Percentiles rank a stretch among this genome's conserved stretches.
Conservation (phyloP, 2,888 invertebrate genomes). For the Elysia crispata region DNA sequence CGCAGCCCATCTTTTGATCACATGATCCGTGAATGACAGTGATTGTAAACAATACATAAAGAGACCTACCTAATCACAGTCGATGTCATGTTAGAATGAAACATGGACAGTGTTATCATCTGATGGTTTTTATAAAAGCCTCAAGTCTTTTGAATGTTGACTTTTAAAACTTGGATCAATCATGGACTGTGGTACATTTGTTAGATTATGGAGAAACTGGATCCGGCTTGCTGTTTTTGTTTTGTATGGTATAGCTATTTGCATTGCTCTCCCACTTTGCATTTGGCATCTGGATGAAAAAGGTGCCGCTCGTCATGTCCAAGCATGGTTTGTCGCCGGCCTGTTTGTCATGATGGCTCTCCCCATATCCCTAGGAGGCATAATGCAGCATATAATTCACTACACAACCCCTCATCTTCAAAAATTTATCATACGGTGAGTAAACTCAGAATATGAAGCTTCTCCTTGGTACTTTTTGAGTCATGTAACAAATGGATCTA, state of each 20-base stretch:
- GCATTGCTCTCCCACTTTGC: slow-evolving; percentile 90
- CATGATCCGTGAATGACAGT: too few relatives aligned
- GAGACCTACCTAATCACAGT: background rate
- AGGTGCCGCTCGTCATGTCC: slow-evolving; percentile 85
- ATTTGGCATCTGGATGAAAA: slow-evolving; percentile 88
- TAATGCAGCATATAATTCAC: slow-evolving; percentile 94
- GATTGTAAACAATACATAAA: too few relatives aligned
- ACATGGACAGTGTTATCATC: too few relatives aligned
- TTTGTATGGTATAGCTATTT: slow-evolving; percentile 87
- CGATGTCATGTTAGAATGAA: slow-evolving; percentile 49
- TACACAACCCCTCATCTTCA: slow-evolving; percentile 94
- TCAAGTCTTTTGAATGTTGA: slow-evolving; percentile 48
- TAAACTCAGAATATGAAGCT: background rate
- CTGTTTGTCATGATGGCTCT: slow-evolving; percentile 93
- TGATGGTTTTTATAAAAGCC: background rate
- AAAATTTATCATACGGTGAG: slow-evolving; percentile 92
- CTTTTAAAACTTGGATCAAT: background rate
- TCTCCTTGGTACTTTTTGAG: too few relatives aligned
- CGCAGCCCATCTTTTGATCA: too few relatives aligned
- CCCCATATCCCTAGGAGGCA: slow-evolving; percentile 96
- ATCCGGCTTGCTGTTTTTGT: slow-evolving; percentile 90
- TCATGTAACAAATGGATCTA: too few relatives aligned
- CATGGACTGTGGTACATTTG: slow-evolving; percentile 57
- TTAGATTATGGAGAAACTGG: slow-evolving; percentile 88
- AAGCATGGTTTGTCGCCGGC: slow-evolving; percentile 89